These are phyloP conservation scores for Columba guinea DNA, from an alignment of 2,797 vertebrate genomes.

Conservation along the genomic window DNA sequence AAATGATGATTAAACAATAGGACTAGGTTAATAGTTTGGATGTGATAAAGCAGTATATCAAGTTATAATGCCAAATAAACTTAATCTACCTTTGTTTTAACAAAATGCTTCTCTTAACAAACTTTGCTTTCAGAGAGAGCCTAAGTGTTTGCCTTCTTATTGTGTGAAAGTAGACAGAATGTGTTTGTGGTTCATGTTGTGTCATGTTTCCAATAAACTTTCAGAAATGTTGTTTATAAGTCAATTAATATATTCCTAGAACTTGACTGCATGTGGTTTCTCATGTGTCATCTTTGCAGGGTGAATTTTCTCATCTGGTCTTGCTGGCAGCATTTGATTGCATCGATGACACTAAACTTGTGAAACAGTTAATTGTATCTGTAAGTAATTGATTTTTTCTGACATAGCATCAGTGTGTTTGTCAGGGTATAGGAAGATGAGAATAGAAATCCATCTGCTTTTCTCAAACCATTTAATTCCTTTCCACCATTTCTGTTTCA, in stretches of 20 bases:
- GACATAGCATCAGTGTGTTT: background rate
- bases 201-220: background rate
- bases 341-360: slow-evolving; percentile 96
- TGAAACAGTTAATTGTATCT: slow-evolving; percentile 91
- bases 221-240: background rate
- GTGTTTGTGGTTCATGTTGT: background rate
- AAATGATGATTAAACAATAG: background rate
- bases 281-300: slow-evolving; percentile 76
- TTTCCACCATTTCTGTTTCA: background rate
- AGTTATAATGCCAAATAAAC: background rate
- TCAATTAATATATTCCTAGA: background rate
- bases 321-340: slow-evolving; percentile 93
- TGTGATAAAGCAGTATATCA: background rate
- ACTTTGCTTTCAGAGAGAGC: background rate
- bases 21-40: background rate
- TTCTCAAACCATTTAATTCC: background rate
- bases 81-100: background rate
- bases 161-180: background rate
- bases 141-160: background rate
- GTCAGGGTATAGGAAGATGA: background rate
- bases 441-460: background rate
- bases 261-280: background rate
- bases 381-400: slow-evolving; percentile 78
- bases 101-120: background rate
- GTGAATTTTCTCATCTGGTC: slow-evolving; percentile 92